Conservation (phyloP, 2,797 vertebrate genomes). For the Propithecus perrieri region DNA sequence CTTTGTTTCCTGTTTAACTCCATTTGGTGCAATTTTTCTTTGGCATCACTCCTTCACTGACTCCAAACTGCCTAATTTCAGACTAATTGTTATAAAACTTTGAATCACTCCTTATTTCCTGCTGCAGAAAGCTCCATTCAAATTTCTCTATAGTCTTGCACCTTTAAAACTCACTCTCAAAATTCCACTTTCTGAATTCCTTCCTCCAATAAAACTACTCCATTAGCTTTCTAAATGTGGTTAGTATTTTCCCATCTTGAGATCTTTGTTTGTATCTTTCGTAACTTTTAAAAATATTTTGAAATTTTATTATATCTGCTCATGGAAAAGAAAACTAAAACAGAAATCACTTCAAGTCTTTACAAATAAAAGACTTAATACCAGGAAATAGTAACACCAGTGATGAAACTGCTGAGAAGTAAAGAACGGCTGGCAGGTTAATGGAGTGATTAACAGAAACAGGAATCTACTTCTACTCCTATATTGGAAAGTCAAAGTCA, state of each 20-base stretch:
- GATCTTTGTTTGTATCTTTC: background rate
- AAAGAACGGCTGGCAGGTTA: background rate
- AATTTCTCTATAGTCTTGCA: background rate
- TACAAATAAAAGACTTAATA: background rate
- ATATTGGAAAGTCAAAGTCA: background rate
- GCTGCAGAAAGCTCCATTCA: background rate
- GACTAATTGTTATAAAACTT: background rate
- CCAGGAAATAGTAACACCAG: background rate
- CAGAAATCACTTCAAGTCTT: background rate
- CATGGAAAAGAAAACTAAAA: background rate
- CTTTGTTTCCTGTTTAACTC: background rate
- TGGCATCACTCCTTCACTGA: background rate
- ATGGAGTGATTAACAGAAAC: background rate
- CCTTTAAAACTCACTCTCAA: background rate
- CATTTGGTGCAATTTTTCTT: background rate
- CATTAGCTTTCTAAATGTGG: background rate
- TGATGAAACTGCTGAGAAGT: background rate
- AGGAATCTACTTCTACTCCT: background rate
- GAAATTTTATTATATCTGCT: background rate
- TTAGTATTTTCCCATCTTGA: background rate
- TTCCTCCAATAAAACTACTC: background rate
- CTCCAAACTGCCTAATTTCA: background rate
- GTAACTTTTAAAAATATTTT: background rate
- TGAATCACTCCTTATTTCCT: background rate
- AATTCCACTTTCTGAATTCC: background rate